These are phyloP conservation scores for Smittia aterrima DNA, from an alignment of 2,888 invertebrate genomes.

Conservation along the genomic window DNA sequence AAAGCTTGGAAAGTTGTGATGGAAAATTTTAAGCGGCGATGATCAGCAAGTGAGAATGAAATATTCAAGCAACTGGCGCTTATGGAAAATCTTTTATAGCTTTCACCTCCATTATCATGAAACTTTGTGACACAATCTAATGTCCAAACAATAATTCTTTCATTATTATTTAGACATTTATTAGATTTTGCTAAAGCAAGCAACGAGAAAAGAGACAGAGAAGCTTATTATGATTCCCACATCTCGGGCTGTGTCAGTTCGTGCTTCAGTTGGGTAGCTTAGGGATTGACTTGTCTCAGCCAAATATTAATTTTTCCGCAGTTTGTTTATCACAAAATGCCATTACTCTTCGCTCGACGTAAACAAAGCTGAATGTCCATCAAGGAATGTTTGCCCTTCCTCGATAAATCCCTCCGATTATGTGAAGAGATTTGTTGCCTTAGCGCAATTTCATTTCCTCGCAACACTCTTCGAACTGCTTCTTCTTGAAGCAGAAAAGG, in stretches of 20 bases:
- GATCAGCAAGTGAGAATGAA: too few species aligned
- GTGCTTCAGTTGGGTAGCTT: too few species aligned
- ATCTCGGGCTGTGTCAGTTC: too few species aligned
- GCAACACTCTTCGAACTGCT: too few species aligned
- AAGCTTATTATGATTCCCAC: neutral
- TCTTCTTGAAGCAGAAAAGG: neutral
- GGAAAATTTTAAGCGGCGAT: too few species aligned
- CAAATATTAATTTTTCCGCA: neutral
- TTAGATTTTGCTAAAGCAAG: neutral
- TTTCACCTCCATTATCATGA: too few species aligned
- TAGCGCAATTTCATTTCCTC: too few species aligned
- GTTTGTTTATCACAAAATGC: neutral
- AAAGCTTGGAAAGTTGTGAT: too few species aligned
- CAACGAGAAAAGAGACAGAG: neutral
- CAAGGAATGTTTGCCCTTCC: neutral
- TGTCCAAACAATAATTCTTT: slow-evolving; percentile 1
- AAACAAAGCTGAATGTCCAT: slow-evolving; percentile 3
- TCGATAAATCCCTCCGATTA: neutral
- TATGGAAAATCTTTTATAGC: too few species aligned
- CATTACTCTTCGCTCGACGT: neutral
- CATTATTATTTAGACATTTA: slow-evolving; percentile 22
- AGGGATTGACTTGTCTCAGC: neutral
- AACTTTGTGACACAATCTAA: neutral
- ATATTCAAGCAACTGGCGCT: too few species aligned
- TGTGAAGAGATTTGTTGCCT: too few species aligned